Base-by-base conservation (phyloP, 2,888 invertebrate genomes). In the Cistogaster globosa region DNA sequence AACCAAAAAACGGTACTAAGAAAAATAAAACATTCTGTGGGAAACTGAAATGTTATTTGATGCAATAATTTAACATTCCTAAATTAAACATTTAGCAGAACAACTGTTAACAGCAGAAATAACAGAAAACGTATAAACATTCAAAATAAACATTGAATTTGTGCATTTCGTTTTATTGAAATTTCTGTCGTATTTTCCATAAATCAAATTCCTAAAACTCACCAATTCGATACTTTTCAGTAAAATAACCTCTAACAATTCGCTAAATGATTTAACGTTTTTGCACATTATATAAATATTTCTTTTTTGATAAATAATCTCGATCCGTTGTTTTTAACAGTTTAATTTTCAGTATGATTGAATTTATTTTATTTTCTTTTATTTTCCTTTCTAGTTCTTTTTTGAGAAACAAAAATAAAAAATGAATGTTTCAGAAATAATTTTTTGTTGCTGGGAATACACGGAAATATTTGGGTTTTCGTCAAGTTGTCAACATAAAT, bases 171-270 rank as follows among this genome's bases (percentile, higher is more conserved):
- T 57, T 67, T 48, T 14, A 14, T 48, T 55, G 20, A 22, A 51
- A 67, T 48, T 38, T 45, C n/a, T 45, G 12, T 36, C 22, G 36
- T 1, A 9, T 51, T 63, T 36, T 45, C 6, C 63, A 71, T 36
- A 20, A 42, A 74, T 36, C n/a, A 53, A 48, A 72, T 42, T 65
- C 22, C 20, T 57, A 32, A 63, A 84, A 89, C 92, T 91, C 86
- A 92, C 92, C 91, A 92, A 88, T 90, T 92, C 92, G 79, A 92
- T 91, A 81, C 91, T 89, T 90, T 92, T 92, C 86, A 92, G 88
- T 69, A 92, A 88, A 63, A 91, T 92, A 84, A 91, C 90, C 88
- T 92, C 91, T 6, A 7, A 5, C 92, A 92, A 92, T 6, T 79
- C 82, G 51, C 22, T 72, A 2, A 18, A 26, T 26, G 26, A 16